Percentiles rank a stretch among this genome's conserved stretches.
Evolutionary conservation across 2,888 invertebrate genomes (phyloP).

Genomic region (Euclidia mi): DNA sequence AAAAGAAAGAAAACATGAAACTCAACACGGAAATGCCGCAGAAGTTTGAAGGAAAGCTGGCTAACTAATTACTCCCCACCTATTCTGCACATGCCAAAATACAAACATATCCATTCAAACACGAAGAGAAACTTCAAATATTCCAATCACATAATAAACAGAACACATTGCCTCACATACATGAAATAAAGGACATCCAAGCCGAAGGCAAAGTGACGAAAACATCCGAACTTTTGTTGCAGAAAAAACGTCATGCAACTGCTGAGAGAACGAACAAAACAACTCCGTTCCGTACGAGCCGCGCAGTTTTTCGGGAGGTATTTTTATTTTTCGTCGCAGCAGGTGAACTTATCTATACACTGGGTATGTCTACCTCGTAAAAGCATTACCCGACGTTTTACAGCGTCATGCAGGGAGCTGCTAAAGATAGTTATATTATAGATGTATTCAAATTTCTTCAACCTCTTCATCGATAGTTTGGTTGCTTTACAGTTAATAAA

Average conservation of each 20-base stretch:
- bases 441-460: background rate
- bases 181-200: background rate
- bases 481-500: too few relatives aligned
- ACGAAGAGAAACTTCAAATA: too few relatives aligned
- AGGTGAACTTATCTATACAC: slow-evolving; percentile 48
- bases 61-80: too few relatives aligned
- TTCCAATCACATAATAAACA: too few relatives aligned
- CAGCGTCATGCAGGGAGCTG: slow-evolving; percentile 14
- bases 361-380: slow-evolving; percentile 39
- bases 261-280: slow-evolving; percentile 17
- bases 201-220: background rate
- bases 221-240: background rate
- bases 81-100: too few relatives aligned
- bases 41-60: too few relatives aligned
- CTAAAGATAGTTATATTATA: slow-evolving; percentile 19
- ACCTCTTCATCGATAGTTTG: too few relatives aligned
- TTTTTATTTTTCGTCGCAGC: slow-evolving; percentile 48
- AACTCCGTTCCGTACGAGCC: slow-evolving; percentile 11
- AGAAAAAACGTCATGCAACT: background rate
- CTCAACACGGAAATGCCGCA: too few relatives aligned
- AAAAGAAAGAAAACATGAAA: too few relatives aligned
- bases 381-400: slow-evolving; percentile 41
- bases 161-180: too few relatives aligned
- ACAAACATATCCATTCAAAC: too few relatives aligned
- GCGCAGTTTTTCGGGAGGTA: slow-evolving; percentile 28